phyloP scores from a whole-genome alignment of 2,113 vertebrate genomes.

The Scytalopus superciliaris region DNA sequence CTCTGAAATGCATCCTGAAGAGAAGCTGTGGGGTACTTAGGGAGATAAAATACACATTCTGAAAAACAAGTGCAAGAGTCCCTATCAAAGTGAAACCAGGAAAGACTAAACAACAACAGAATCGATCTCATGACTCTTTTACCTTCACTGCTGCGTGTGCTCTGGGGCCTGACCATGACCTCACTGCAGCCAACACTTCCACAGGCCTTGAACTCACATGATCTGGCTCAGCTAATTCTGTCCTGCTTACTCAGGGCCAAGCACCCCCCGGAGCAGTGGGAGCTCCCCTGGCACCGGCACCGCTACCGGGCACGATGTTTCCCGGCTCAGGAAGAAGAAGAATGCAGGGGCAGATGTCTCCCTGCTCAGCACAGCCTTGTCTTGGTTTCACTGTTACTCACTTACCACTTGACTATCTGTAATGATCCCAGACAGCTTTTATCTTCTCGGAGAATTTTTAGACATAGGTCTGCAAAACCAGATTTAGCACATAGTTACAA shows the following conservation, averaged over 20 bases:
- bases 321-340: constrained; percentile 14
- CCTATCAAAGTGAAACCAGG: background rate
- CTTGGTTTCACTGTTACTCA: constrained; percentile 57
- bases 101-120: background rate
- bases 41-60: background rate
- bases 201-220: background rate
- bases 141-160: background rate
- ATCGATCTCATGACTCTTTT: background rate
- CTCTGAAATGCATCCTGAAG: background rate
- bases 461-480: constrained; percentile 71
- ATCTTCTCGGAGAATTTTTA: constrained; percentile 81
- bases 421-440: constrained; percentile 74
- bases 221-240: background rate
- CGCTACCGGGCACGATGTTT: background rate
- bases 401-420: constrained; percentile 80
- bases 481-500: constrained; percentile 53
- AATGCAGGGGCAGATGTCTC: background rate
- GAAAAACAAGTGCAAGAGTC: background rate
- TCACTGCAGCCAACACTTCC: background rate
- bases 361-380: constrained; percentile 53
- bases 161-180: constrained; percentile 8
- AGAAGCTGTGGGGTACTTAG: background rate
- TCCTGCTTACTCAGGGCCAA: background rate
- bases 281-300: background rate
- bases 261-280: background rate